Evolutionary conservation across 2,888 invertebrate species (phyloP), one percentile per base, ranked within the genome.

Genomic region (Chaetogeoica ovagalla): DNA sequence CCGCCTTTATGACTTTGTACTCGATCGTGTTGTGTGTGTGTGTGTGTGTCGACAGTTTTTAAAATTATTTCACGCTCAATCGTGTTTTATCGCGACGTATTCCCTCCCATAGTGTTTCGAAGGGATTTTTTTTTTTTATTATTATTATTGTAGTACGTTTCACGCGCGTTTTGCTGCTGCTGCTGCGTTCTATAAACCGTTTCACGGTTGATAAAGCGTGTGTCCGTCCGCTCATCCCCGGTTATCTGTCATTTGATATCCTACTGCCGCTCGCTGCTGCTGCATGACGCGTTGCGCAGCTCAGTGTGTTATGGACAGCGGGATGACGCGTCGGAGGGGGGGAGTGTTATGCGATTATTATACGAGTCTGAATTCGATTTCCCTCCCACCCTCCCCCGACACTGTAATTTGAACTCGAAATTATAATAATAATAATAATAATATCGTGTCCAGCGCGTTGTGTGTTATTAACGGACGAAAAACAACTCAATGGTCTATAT

Each of bases 391-490:
- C n/a, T n/a, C n/a, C n/a, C n/a, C n/a, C n/a, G n/a, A n/a, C n/a
- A 30, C 48, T 68, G 59, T 68, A 60, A 76, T 76, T 59, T 48
- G 68, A 76, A 76, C 65, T 48, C 11, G 43, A 68, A 75, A 76
- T 76, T 13, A 48, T 13, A 48, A n/a, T n/a, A n/a, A n/a, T n/a
- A n/a, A n/a, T n/a, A n/a, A n/a, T n/a, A n/a, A n/a, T n/a, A n/a
- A 9, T 39, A 59, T 76, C 59, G 8, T 30, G 68, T 68, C 57
- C 75, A 43, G 57, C 13, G 48, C 19, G 43, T 43, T 9, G 43
- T 57, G 66, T 59, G 75, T 75, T 75, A 76, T 68, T 76, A 76
- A 76, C 75, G 74, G 65, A 57, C 65, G 68, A 68, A 68, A 75
- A 68, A 75, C n/a, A 76, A 76, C 66, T 66, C 75, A 59, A 68